A percentile compares a stretch with the other conserved stretches of the same genome.
Conservation (phyloP, 2,888 invertebrate genomes). For the Dicyrtoma fusca region DNA sequence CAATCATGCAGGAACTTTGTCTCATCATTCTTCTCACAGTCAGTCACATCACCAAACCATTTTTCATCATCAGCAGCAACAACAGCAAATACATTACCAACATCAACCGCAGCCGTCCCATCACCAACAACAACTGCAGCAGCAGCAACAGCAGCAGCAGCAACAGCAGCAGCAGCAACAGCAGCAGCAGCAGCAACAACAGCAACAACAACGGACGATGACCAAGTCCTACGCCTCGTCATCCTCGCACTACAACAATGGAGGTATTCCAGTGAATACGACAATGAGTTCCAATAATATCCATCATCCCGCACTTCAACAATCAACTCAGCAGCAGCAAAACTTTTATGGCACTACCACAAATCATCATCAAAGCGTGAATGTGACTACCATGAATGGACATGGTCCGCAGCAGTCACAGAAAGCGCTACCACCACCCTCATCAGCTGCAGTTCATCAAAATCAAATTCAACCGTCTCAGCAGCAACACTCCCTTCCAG, state of each 20-base stretch:
- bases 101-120: too few species aligned
- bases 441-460: conserved; percentile 37
- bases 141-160: conserved; percentile 40
- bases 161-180: conserved; percentile 38
- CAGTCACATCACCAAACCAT: not conserved
- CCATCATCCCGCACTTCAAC: conserved; percentile 21
- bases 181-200: conserved; percentile 35
- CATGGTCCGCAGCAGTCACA: conserved; percentile 34
- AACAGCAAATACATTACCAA: conserved; percentile 38
- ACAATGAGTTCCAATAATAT: conserved; percentile 5
- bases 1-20: not conserved
- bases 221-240: conserved; percentile 48
- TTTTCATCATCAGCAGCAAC: conserved; percentile 28
- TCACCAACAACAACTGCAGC: conserved; percentile 43
- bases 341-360: conserved; percentile 28
- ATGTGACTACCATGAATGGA: conserved; percentile 33
- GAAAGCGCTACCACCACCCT: not conserved
- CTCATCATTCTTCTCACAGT: conserved; percentile 8
- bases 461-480: conserved; percentile 37
- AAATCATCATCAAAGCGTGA: conserved; percentile 36
- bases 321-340: conserved; percentile 43
- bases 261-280: conserved; percentile 13
- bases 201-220: conserved; percentile 42
- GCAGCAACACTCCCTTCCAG: conserved; percentile 35
- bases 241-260: conserved; percentile 40